Evolutionary conservation across 2,113 vertebrate species (phyloP).

Genomic region (Propithecus coquereli): DNA sequence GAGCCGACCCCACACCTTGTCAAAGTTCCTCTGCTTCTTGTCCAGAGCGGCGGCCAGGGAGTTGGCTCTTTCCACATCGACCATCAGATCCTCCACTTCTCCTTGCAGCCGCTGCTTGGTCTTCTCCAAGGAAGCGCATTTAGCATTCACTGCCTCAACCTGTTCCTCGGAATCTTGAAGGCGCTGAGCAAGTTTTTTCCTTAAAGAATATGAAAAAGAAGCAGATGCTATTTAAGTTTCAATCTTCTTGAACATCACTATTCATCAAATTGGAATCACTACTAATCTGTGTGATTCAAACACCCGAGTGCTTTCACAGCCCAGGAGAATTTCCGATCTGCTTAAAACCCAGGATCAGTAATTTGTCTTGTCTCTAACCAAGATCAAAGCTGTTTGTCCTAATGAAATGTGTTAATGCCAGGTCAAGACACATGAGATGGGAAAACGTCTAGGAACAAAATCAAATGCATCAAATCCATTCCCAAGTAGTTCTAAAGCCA

Average conservation of each 20-base stretch:
- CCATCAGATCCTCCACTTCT: constrained; percentile 85
- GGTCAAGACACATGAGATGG: background rate
- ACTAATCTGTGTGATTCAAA: background rate
- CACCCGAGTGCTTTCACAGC: background rate
- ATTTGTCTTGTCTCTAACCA: background rate
- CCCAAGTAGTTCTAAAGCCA: background rate
- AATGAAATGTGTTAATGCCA: background rate
- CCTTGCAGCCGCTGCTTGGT: constrained; percentile 82
- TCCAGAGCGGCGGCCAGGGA: constrained; percentile 78
- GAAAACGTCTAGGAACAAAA: background rate
- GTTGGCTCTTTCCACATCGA: constrained; percentile 84
- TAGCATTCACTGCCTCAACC: constrained; percentile 78
- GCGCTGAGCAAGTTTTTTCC: constrained; percentile 82
- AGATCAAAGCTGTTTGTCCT: background rate
- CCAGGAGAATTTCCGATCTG: background rate
- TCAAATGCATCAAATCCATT: background rate
- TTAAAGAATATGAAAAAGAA: constrained; percentile 50
- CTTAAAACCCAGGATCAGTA: background rate
- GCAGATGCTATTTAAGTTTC: constrained; percentile 12
- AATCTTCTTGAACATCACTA: background rate
- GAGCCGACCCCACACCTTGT: constrained; percentile 80
- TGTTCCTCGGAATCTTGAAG: constrained; percentile 84
- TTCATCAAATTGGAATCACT: background rate
- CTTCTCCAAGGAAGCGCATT: constrained; percentile 84
- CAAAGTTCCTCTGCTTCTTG: constrained; percentile 90